These are phyloP conservation scores for Calliphora vicina DNA, from an alignment of 1,140 invertebrate genomes.

Conservation along the genomic window DNA sequence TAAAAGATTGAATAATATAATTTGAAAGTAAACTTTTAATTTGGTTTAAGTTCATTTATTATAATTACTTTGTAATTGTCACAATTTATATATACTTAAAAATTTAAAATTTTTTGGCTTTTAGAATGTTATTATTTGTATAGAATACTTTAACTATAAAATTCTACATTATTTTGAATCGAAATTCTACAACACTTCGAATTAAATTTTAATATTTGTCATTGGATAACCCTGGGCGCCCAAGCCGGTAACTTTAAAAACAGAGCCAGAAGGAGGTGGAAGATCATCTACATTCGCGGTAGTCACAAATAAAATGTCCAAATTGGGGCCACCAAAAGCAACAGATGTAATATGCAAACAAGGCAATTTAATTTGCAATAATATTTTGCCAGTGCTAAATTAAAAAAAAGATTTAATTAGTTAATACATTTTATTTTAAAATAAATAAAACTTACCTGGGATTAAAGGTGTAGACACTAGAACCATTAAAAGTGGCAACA, in stretches of 20 bases:
- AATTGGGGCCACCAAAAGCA: slow-evolving; percentile 79
- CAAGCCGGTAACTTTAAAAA: slow-evolving; percentile 76
- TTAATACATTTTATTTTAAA: too few relatives aligned
- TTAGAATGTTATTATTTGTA: too few relatives aligned
- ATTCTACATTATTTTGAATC: too few relatives aligned
- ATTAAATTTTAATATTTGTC: slow-evolving; percentile 43
- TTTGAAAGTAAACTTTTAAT: too few relatives aligned
- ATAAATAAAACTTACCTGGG: slow-evolving; percentile 51
- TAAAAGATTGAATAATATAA: too few relatives aligned
- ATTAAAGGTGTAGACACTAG: slow-evolving; percentile 59
- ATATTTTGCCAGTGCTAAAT: slow-evolving; percentile 54
- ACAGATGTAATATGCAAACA: slow-evolving; percentile 79
- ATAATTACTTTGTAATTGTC: too few relatives aligned
- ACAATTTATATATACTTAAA: too few relatives aligned
- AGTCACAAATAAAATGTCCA: slow-evolving; percentile 81
- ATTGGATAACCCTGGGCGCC: slow-evolving; percentile 68
- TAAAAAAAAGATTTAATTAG: too few relatives aligned
- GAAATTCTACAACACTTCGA: too few relatives aligned
- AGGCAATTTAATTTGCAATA: slow-evolving; percentile 65
- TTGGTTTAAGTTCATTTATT: too few relatives aligned
- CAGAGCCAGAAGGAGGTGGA: slow-evolving; percentile 72
- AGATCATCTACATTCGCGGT: slow-evolving; percentile 69
- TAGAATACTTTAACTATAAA: too few relatives aligned
- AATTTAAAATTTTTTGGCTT: too few relatives aligned
- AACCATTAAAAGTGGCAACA: slow-evolving; percentile 73